These are phyloP conservation scores for Lepus timidus DNA, from an alignment of 2,113 vertebrate genomes.

Conservation along the genomic window DNA sequence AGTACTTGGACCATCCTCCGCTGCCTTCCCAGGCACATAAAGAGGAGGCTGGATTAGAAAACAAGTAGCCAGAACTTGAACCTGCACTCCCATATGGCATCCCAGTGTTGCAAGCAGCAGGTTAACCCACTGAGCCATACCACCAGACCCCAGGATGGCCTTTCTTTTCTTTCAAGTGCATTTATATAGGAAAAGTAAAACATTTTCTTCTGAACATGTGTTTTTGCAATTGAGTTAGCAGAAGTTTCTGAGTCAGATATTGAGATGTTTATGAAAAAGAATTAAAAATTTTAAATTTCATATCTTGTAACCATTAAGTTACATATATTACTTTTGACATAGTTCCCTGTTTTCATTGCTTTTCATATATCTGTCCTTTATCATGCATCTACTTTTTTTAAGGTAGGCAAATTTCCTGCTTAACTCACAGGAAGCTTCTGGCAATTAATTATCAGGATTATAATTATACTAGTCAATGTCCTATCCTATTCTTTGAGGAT, in stretches of 20 bases:
- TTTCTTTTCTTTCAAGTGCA: background rate
- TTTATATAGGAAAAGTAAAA: background rate
- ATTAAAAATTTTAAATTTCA: constrained; percentile 1
- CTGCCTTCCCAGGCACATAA: too few relatives aligned
- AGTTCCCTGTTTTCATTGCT: background rate
- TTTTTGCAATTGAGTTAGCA: background rate
- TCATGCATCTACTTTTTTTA: constrained; percentile 30
- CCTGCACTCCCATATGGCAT: too few relatives aligned
- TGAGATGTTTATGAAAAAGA: background rate
- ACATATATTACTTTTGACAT: background rate
- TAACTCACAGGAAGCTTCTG: background rate
- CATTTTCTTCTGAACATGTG: background rate
- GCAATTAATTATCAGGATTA: background rate
- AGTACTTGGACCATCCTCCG: too few relatives aligned
- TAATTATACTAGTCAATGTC: background rate
- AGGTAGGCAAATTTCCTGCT: background rate
- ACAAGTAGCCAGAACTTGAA: too few relatives aligned
- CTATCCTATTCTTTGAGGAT: background rate
- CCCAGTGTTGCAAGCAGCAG: too few relatives aligned
- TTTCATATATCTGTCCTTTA: background rate
- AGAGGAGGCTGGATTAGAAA: too few relatives aligned
- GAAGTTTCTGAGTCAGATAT: background rate
- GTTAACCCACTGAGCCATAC: too few relatives aligned
- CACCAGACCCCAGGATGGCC: too few relatives aligned
- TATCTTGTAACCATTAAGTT: constrained; percentile 5